These are phyloP conservation scores for Argopecten irradians DNA, from an alignment of 1,140 invertebrate genomes.

Conservation along the genomic window DNA sequence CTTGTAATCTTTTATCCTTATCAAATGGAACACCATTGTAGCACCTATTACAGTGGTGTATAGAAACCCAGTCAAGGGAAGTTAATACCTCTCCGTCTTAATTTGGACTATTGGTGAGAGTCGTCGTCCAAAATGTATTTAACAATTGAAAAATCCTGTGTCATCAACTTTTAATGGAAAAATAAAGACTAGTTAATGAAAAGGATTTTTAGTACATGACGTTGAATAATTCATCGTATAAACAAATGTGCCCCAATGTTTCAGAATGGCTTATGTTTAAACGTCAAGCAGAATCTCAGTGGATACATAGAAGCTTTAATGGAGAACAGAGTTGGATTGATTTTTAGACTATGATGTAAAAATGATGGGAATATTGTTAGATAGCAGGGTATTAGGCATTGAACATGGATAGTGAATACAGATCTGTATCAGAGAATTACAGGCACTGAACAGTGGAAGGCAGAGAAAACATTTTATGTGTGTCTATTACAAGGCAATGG, in stretches of 20 bases:
- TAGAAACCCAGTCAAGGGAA: not conserved
- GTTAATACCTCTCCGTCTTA: not conserved
- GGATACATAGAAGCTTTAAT: not conserved
- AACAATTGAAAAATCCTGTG: not conserved
- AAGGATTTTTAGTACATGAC: not conserved
- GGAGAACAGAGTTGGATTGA: not conserved
- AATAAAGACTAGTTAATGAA: constrained; percentile 14
- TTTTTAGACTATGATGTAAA: constrained; percentile 16
- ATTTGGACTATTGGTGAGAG: not conserved
- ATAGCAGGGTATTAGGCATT: not conserved
- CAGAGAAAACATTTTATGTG: not conserved
- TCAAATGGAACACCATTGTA: constrained; percentile 9
- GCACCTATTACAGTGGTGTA: not conserved
- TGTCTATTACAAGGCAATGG: not conserved
- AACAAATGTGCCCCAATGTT: not conserved
- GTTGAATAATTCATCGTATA: constrained; percentile 5
- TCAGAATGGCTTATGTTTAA: constrained; percentile 1
- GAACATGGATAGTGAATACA: not conserved
- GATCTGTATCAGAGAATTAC: not conserved
- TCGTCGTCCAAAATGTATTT: not conserved
- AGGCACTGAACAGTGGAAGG: not conserved
- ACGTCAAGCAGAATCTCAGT: not conserved
- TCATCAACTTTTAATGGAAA: not conserved
- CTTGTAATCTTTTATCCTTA: constrained; percentile 18
- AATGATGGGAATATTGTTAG: constrained; percentile 18